Evolutionary conservation across 2,888 invertebrate genomes (phyloP), one percentile per base, ranked within the genome.

Genomic region (Druceiella hillmani): DNA sequence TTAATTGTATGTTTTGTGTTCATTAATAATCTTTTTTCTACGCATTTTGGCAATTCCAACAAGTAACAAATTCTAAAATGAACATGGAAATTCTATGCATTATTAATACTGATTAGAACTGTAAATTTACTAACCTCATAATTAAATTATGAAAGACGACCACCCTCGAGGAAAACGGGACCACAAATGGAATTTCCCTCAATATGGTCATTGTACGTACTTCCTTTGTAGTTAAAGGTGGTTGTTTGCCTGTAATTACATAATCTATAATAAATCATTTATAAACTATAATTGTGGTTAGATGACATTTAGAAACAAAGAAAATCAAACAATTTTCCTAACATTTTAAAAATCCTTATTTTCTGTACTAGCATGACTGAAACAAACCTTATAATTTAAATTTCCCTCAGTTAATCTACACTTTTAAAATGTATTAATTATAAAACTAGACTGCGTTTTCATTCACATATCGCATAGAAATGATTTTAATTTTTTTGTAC

Each of bases 151-250:
- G 86, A 43, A 90, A 77, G 40, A 93, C 85, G 44, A 87, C 74
- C 3, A 97, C 90, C 43, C 98, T 75, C 41, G 92, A 87, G 49
- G 85, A 83, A 59, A 98, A 98, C 7, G 90, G 83, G 30, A 98
- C 85, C 9, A 94, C 83, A 64, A 98, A 99, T 1, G 98, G 98
- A 44, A 98, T 81, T 62, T 95, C 91, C 40, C 87, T 81, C 11
- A 98, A 66, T 42, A 98, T 82, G 0, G 91, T 89, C 28, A 93
- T 73, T 2, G 90, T 87, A 38, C 94, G 76, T 22, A 90, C 77
- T 62, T 95, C 94, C 46, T 85, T 87, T 4, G 87, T 87, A 0
- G 92, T 88, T 46, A 93, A 64, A 0, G 89, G 89, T 2, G 90
- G 89, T 0, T 86, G 81, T 44, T 87, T 86, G 49, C 87, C 87